These are phyloP conservation scores for Neolamprologus tretocephalus DNA, from an alignment of 2,113 vertebrate species.

Conservation along the genomic window DNA sequence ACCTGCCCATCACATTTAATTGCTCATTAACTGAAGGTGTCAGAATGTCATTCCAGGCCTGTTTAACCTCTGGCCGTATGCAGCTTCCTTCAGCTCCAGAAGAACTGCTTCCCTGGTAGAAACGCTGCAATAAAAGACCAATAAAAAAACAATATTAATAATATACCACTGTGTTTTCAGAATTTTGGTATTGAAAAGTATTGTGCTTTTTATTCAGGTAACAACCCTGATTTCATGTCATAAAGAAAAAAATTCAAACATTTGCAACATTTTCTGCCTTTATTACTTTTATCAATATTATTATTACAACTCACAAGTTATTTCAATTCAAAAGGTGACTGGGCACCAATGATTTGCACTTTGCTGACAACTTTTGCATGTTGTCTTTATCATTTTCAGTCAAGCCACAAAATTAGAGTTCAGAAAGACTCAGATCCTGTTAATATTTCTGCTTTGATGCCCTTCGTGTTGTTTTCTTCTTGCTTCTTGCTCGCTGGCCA, in stretches of 20 bases:
- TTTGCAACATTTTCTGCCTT: neutral
- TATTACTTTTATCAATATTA: neutral
- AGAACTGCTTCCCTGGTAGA: neutral
- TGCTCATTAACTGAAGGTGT: neutral
- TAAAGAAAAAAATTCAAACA: neutral
- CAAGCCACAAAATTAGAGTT: neutral
- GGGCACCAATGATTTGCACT: neutral
- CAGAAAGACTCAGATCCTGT: neutral
- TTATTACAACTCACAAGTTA: neutral
- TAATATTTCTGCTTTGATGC: neutral
- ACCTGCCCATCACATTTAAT: neutral
- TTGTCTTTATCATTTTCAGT: neutral
- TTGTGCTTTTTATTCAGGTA: neutral
- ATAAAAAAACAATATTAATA: neutral
- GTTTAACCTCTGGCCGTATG: neutral
- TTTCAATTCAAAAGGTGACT: neutral
- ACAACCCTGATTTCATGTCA: neutral
- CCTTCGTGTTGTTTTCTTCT: neutral
- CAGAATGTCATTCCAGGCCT: neutral
- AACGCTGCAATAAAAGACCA: fast-evolving
- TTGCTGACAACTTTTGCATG: neutral
- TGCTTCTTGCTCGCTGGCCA: neutral
- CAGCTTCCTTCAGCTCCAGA: neutral
- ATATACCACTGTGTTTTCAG: neutral
- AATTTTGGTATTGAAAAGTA: neutral